A percentile compares a stretch with the other conserved stretches of the same genome.
These are phyloP conservation scores for Uloborus plumipes DNA, from an alignment of 2,888 invertebrate species.

Conservation along the genomic window DNA sequence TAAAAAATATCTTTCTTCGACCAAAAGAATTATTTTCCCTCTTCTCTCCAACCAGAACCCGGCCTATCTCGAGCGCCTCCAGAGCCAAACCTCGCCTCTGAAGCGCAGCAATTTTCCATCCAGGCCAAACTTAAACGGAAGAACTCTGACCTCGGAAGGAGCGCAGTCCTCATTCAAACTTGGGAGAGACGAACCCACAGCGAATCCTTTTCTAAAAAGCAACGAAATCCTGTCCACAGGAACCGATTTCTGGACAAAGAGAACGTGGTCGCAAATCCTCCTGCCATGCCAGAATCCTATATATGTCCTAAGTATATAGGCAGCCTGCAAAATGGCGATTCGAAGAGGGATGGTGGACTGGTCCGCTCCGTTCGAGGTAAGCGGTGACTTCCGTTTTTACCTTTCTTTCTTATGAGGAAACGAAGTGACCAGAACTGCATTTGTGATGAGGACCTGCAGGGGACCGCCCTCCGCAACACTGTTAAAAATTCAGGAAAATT, in stretches of 20 bases:
- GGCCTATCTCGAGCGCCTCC: constrained; percentile 33
- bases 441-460: too few relatives aligned
- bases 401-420: too few relatives aligned
- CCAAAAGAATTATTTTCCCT: too few relatives aligned
- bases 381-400: constrained; percentile 6
- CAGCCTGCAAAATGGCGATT: constrained; percentile 27
- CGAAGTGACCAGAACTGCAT: too few relatives aligned
- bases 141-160: constrained; percentile 44
- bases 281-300: constrained; percentile 40
- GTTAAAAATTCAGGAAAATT: too few relatives aligned
- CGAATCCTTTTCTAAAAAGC: constrained; percentile 33
- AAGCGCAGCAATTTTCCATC: constrained; percentile 52
- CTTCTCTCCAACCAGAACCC: constrained; percentile 27
- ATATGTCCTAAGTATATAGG: constrained; percentile 12
- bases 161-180: constrained; percentile 56
- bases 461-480: too few relatives aligned
- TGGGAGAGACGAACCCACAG: constrained; percentile 51
- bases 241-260: constrained; percentile 43
- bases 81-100: constrained; percentile 30
- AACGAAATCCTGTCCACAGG: constrained; percentile 1
- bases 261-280: background rate
- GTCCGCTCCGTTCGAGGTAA: constrained; percentile 50
- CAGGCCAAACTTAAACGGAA: constrained; percentile 48
- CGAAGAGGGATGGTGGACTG: constrained; percentile 29
- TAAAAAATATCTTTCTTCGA: too few relatives aligned